Evolutionary conservation across 2,797 vertebrate species (phyloP).

Genomic region (Danio tinwini): DNA sequence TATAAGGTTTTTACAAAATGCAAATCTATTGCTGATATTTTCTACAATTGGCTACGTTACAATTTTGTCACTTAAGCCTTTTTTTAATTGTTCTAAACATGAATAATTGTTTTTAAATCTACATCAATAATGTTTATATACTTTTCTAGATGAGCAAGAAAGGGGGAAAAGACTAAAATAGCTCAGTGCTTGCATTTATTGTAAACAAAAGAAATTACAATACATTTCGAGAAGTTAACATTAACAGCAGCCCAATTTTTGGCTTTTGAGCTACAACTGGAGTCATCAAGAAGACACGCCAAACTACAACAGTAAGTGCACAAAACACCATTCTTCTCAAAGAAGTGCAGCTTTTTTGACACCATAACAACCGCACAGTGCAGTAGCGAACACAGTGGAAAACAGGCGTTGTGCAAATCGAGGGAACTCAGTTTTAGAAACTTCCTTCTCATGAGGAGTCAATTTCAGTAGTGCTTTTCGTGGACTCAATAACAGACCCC

Average conservation of each 20-base stretch:
- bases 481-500: conserved; percentile 84
- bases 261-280: conserved; percentile 81
- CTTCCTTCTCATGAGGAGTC: conserved; percentile 72
- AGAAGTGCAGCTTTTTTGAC: conserved; percentile 69
- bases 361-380: conserved; percentile 85
- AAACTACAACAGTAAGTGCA: conserved; percentile 82
- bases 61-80: neutral
- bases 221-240: conserved; percentile 77
- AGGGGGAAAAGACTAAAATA: conserved; percentile 21
- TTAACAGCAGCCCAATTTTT: conserved; percentile 76
- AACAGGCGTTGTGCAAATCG: conserved; percentile 81
- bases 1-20: neutral
- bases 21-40: too few relatives aligned
- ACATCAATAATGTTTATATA: neutral
- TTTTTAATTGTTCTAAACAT: neutral
- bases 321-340: conserved; percentile 76
- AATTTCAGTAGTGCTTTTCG: conserved; percentile 77
- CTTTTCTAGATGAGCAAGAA: conserved; percentile 23
- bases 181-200: conserved; percentile 83
- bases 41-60: neutral
- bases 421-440: conserved; percentile 77
- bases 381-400: conserved; percentile 87
- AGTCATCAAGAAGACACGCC: conserved; percentile 76
- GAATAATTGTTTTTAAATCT: neutral
- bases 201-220: conserved; percentile 83